Conservation (phyloP, 2,797 vertebrate genomes). For the Paedocypris micromegethes region DNA sequence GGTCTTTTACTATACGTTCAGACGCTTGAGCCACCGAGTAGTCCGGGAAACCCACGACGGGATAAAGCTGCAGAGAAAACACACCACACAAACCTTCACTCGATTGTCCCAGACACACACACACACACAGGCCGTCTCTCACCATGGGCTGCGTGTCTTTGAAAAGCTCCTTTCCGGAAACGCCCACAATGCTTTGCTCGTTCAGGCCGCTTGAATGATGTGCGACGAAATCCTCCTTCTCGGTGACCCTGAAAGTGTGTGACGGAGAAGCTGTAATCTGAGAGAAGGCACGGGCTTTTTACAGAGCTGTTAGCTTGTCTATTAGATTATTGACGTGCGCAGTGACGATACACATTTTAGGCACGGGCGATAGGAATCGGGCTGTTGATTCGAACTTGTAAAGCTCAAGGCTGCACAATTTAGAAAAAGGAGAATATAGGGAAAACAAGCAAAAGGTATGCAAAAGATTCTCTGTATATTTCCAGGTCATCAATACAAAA, state of each 20-base stretch:
- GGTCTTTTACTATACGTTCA: conserved; percentile 66
- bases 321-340: too few relatives aligned
- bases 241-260: conserved; percentile 54
- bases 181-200: conserved; percentile 47
- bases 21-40: conserved; percentile 59
- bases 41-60: conserved; percentile 69
- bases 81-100: background rate
- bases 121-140: conserved; percentile 31
- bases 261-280: too few relatives aligned
- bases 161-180: conserved; percentile 66
- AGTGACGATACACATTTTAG: too few relatives aligned
- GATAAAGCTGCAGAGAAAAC: conserved; percentile 63
- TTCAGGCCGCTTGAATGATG: conserved; percentile 58
- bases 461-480: too few relatives aligned
- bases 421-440: too few relatives aligned
- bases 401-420: too few relatives aligned
- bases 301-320: too few relatives aligned
- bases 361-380: too few relatives aligned
- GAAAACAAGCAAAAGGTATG: too few relatives aligned
- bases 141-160: conserved; percentile 64
- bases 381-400: too few relatives aligned
- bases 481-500: too few relatives aligned
- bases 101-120: background rate
- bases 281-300: too few relatives aligned
- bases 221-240: conserved; percentile 57